These are phyloP conservation scores for Bombyx huttoni DNA, from an alignment of 2,888 invertebrate species.

Conservation along the genomic window DNA sequence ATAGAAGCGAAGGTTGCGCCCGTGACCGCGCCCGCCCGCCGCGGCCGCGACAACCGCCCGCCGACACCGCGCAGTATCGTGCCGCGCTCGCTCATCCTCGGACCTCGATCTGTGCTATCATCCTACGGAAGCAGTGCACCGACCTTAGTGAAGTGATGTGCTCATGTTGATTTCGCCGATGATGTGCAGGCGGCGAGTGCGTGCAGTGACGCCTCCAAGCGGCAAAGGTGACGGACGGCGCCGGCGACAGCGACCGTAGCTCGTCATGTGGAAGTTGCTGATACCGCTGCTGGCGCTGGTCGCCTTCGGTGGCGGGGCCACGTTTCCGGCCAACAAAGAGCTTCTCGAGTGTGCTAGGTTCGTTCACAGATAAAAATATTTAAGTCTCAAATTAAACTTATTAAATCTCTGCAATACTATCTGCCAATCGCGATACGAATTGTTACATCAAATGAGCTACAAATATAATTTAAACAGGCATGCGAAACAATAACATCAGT, in stretches of 20 bases:
- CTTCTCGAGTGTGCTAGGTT: constrained; percentile 66
- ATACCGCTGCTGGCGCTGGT: constrained; percentile 44
- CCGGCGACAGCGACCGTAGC: constrained; percentile 42
- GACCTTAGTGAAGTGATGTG: constrained; percentile 49
- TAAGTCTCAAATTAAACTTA: constrained; percentile 4
- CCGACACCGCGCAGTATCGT: constrained; percentile 48
- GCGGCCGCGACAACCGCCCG: constrained; percentile 32
- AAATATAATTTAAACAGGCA: constrained; percentile 59
- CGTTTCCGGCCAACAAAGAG: constrained; percentile 52
- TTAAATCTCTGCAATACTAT: constrained; percentile 6
- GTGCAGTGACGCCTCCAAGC: constrained; percentile 45
- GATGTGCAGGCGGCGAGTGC: constrained; percentile 50
- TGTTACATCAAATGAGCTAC: constrained; percentile 49
- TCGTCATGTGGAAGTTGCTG: constrained; percentile 53
- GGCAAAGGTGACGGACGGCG: constrained; percentile 38
- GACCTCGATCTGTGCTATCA: constrained; percentile 32
- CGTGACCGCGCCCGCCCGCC: constrained; percentile 61
- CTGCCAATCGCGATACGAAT: constrained; percentile 19
- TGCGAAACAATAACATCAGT: constrained; percentile 25
- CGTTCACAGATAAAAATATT: constrained; percentile 17
- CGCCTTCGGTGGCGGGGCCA: constrained; percentile 46
- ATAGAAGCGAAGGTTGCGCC: constrained; percentile 65
- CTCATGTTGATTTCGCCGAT: constrained; percentile 33
- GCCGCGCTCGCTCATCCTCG: constrained; percentile 56
- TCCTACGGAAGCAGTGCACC: constrained; percentile 18